Conservation (phyloP, 2,888 invertebrate species). For the Macrosiphum euphorbiae region DNA sequence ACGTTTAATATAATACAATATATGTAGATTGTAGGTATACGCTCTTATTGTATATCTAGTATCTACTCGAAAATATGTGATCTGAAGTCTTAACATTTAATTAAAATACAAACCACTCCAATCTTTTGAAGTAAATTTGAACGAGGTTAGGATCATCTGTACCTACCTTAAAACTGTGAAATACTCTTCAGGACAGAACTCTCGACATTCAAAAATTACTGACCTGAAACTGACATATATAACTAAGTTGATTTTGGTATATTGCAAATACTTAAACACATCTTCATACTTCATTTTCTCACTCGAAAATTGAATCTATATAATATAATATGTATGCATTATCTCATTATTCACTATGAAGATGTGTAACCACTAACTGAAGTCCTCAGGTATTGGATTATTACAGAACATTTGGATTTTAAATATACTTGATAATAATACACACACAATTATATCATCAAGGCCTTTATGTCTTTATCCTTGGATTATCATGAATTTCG, state of each 20-base stretch:
- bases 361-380: neutral
- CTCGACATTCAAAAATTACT: slow-evolving; percentile 6
- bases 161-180: neutral
- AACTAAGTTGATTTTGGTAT: slow-evolving; percentile 11
- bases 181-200: neutral
- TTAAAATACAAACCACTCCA: slow-evolving; percentile 15
- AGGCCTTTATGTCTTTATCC: neutral
- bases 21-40: neutral
- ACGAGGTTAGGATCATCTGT: neutral
- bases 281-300: neutral
- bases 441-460: neutral
- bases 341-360: neutral
- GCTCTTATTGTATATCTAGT: neutral
- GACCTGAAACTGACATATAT: slow-evolving; percentile 45
- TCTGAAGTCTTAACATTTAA: slow-evolving; percentile 2
- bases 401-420: neutral
- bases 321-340: neutral
- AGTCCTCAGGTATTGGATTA: neutral
- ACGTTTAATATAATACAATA: neutral
- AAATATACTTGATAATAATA: neutral
- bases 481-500: neutral
- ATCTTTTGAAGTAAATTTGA: slow-evolving; percentile 1
- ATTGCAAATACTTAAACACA: neutral
- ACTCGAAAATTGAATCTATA: neutral
- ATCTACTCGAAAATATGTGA: slow-evolving; percentile 17